Evolutionary conservation across 1,140 invertebrate genomes (phyloP), one percentile per base, ranked within the genome.

Genomic region (Drosophila fuyamai): DNA sequence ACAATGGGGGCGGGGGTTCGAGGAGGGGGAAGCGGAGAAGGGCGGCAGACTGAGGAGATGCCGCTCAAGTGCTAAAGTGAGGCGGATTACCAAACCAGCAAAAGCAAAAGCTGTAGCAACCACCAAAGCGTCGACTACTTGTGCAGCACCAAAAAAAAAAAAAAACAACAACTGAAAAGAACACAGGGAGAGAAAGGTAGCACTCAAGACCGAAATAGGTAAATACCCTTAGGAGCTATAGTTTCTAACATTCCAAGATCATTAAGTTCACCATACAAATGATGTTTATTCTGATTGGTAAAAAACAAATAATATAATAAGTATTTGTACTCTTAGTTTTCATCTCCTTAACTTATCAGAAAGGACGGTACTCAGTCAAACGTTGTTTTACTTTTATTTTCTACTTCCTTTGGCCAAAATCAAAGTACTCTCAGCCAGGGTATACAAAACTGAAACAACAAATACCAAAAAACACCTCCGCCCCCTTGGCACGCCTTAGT

Each of bases 1-100:
- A 88, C 76, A 89, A 85, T 74, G 60, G 66, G 46, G 65, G 53
- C 55, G 62, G 47, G 63, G 16, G 55, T 8, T 18, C 47, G 16
- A 29, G 18, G 40, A 44, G 14, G 23, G 18, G 23, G 41, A 35
- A 27, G 13, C 35, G 35, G 57, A 62, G 60, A 36, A 16, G 16
- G 50, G 48, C 14, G 57, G 50, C 62, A 56, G 66, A 68, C 61
- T 46, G 70, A 57, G 77, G 79, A 76, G 78, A 85, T 67, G 83
- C 83, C 80, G 84, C 77, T 88, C 84, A 88, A 88, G 84, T 88
- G 84, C 84, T 88, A 89, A 88, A 88, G 80, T 88, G 84, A 88
- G 84, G 84, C 84, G 84, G 84, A 88, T 88, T 88, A 88, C 80
- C 67, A 77, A 78, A 59, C 75, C 68, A 80, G 74, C 81, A 84